A percentile compares a stretch with the other conserved stretches of the same genome.
Evolutionary conservation across 2,888 invertebrate genomes (phyloP).

Genomic region (Drosophila neotestacea): DNA sequence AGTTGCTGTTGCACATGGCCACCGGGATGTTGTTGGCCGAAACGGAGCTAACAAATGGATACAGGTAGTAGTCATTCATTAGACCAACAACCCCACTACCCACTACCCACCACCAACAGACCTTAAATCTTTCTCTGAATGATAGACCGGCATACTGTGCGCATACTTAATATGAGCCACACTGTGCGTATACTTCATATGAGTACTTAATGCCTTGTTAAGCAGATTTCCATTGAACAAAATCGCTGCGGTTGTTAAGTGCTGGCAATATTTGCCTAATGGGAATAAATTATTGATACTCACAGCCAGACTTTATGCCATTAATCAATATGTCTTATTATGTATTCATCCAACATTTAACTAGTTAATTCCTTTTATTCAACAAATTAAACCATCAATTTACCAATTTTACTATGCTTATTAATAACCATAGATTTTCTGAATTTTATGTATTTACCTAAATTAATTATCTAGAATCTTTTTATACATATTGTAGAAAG

Average conservation of each 20-base stretch:
- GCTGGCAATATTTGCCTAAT: constrained; percentile 23
- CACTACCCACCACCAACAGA: too few species aligned
- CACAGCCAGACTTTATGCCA: neutral
- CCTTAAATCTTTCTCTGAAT: neutral
- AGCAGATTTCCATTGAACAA: constrained; percentile 17
- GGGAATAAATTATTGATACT: constrained; percentile 30
- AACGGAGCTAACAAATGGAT: constrained; percentile 33
- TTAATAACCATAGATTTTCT: neutral
- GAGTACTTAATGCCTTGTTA: constrained; percentile 51
- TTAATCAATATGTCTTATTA: constrained; percentile 34
- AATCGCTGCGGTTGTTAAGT: constrained; percentile 14
- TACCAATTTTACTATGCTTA: neutral
- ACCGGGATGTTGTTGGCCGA: constrained; percentile 43
- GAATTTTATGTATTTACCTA: constrained; percentile 4
- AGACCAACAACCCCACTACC: neutral
- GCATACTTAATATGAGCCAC: constrained; percentile 1
- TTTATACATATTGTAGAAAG: neutral
- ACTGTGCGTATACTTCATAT: constrained; percentile 51
- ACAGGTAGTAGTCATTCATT: constrained; percentile 57
- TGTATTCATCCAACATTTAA: constrained; percentile 32
- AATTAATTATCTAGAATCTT: neutral
- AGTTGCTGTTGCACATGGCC: constrained; percentile 68
- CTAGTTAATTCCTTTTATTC: constrained; percentile 14
- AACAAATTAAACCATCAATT: constrained; percentile 14
- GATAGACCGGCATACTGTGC: too few species aligned